Evolutionary conservation across 2,113 vertebrate species (phyloP).

Genomic region (Montifringilla adamsi): DNA sequence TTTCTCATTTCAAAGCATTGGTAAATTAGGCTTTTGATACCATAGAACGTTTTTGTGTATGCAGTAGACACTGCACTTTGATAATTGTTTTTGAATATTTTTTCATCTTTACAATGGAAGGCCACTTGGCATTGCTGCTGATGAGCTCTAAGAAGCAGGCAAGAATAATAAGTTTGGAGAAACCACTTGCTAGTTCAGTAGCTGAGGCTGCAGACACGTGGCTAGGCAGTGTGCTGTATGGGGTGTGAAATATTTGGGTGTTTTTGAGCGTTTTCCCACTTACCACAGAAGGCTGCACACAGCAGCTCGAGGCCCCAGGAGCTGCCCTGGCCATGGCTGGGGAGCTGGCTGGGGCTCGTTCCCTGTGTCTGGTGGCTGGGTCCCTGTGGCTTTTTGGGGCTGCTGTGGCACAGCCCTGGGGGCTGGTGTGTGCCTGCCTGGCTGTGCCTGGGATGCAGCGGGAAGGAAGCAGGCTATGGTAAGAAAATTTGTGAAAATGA

Average conservation of each 20-base stretch:
- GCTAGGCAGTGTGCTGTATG: neutral
- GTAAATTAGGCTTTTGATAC: neutral
- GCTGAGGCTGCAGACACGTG: neutral
- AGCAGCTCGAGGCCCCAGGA: too few relatives aligned
- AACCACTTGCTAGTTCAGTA: neutral
- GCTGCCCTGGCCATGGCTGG: neutral
- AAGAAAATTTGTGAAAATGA: neutral
- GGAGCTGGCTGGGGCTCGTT: neutral
- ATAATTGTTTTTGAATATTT: neutral
- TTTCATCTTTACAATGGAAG: neutral
- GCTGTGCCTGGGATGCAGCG: neutral
- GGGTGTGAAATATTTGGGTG: neutral
- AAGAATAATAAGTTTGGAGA: neutral
- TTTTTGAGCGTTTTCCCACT: neutral
- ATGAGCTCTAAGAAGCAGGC: neutral
- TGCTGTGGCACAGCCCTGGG: neutral
- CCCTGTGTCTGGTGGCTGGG: too few relatives aligned
- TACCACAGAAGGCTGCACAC: rapidly evolving
- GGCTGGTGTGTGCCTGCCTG: neutral
- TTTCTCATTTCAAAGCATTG: neutral
- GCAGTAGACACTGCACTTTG: rapidly evolving
- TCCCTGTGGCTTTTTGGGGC: neutral
- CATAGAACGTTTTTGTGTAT: neutral
- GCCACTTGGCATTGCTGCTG: neutral
- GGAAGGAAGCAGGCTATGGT: neutral